phyloP scores from a whole-genome alignment of 1,140 invertebrate species.

The Myzus persicae region DNA sequence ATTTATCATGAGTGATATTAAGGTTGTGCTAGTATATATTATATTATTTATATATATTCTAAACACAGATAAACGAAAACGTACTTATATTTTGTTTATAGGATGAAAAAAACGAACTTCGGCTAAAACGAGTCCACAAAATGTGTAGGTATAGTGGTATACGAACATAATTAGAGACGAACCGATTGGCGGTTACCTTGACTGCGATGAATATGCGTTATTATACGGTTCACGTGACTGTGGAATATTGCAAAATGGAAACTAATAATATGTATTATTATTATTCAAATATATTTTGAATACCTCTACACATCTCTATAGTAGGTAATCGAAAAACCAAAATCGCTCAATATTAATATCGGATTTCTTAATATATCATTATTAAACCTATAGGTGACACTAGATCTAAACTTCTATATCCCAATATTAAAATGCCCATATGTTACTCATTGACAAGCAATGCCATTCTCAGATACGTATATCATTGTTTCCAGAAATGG shows the following conservation, averaged over 20 bases:
- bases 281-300: neutral
- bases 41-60: too few species aligned
- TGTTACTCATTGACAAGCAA: neutral
- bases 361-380: neutral
- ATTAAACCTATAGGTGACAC: neutral
- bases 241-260: neutral
- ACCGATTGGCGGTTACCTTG: constrained; percentile 30
- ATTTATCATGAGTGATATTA: constrained; percentile 27
- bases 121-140: constrained; percentile 28
- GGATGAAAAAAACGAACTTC: neutral
- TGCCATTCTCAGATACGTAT: neutral
- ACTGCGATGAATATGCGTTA: constrained; percentile 33
- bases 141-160: neutral
- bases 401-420: neutral
- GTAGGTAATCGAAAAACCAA: neutral
- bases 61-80: neutral
- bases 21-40: neutral
- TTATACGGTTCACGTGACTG: constrained; percentile 7
- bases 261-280: neutral
- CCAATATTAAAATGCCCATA: neutral
- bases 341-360: neutral
- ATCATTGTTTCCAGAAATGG: constrained; percentile 52
- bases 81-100: neutral
- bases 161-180: constrained; percentile 26
- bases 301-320: neutral